Evolutionary conservation across 2,888 invertebrate species (phyloP), one percentile per base, ranked within the genome.

Genomic region (Lysandra bellargus): DNA sequence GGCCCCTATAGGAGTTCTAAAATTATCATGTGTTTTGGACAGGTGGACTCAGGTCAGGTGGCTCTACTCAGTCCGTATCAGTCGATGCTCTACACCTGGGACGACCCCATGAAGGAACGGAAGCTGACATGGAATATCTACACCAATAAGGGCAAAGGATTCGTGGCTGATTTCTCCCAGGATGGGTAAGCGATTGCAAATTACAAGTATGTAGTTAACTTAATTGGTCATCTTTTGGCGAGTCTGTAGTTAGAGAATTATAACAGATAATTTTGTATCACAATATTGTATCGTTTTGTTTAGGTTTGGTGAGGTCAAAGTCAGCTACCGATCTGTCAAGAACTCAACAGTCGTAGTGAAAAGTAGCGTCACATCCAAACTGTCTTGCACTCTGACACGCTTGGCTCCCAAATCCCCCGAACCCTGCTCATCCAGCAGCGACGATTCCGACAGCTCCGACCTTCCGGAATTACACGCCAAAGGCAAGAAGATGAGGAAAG

Each of bases 1-100:
- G 1, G 9, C 12, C 9, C 40, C 12, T 49, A 12, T 49, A 49
- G 49, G 9, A 49, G 49, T 49, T 49, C 12, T 49, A 49, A 49
- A 49, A 49, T 49, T 49, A 5, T 40, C 40, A 40, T 40, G 40
- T 57, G 61, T 87, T 57, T 74, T 49, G 78, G 12, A n/a, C 75
- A 84, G 84, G 84, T 81, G 49, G 88, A 89, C 23, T 88, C 83
- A 83, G 95, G 87, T 37, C 95, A 96, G 90, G 97, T 97, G 75
- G 97, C 97, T 0, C 90, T 98, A 44, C 89, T 98, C 77, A 97
- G 96, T 84, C 97, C 98, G 0, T 96, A 96, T 83, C 96, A 97
- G 88, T 96, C 97, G 12, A 92, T 97, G 86, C 88, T 98, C 60
- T 98, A 97, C 86, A 98, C 98, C 0, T 98, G 98, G 98, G 98